Conservation (phyloP, 2,113 vertebrate species). For the Pachyramphus minor region DNA sequence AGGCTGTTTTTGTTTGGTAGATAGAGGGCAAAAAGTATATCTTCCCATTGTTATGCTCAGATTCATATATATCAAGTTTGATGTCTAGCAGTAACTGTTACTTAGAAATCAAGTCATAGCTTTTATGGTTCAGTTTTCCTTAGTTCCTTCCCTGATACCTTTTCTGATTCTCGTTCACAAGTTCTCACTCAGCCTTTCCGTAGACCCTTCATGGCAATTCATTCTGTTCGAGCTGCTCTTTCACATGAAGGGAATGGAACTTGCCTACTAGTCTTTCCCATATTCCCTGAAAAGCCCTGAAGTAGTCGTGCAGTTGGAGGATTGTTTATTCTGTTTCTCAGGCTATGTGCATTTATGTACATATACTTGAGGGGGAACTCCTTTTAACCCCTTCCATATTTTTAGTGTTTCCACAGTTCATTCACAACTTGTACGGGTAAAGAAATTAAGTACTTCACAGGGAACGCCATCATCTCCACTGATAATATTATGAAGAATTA, state of each 20-base stretch:
- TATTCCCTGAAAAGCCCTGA: background rate
- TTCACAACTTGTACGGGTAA: background rate
- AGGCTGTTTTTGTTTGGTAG: background rate
- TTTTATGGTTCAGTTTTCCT: background rate
- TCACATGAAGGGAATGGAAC: background rate
- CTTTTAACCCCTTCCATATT: background rate
- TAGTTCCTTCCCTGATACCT: background rate
- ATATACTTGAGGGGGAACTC: background rate
- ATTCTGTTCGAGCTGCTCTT: background rate
- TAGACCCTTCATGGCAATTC: background rate
- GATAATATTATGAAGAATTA: background rate
- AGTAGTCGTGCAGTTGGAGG: background rate
- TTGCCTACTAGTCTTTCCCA: background rate
- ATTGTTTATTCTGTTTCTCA: background rate
- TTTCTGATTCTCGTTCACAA: background rate
- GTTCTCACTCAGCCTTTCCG: background rate
- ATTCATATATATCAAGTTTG: background rate
- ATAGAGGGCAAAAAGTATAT: background rate
- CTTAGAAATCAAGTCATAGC: too few species aligned
- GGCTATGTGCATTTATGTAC: background rate
- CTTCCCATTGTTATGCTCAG: background rate
- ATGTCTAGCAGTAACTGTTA: background rate
- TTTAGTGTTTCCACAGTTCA: background rate
- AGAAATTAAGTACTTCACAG: background rate
- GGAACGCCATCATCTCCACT: background rate